Base-by-base conservation (phyloP, 2,797 vertebrate species). In the Cetoscarus ocellatus region DNA sequence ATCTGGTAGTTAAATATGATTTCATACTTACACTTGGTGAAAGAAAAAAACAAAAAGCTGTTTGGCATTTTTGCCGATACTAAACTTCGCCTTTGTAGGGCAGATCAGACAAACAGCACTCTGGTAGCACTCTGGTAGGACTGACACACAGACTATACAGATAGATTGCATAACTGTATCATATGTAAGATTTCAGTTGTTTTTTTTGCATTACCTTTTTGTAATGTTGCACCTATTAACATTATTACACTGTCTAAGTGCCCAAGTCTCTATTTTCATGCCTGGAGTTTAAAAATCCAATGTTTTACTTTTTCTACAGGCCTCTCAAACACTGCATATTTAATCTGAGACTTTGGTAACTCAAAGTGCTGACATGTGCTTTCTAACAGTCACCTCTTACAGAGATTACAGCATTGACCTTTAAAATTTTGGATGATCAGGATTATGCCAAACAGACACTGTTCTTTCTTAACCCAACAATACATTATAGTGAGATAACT, bases 181-280 rank as follows among this genome's bases (percentile, higher is more conserved):
- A n/a, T n/a, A n/a, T n/a, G n/a, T n/a, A n/a, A n/a, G n/a, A n/a
- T n/a, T n/a, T n/a, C n/a, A n/a, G n/a, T n/a, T n/a, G n/a, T n/a
- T n/a, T n/a, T n/a, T n/a, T n/a, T n/a, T n/a, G n/a, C n/a, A n/a
- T n/a, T 27, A 27, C 27, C 27, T 27, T 27, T 27, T 2, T 27
- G 27, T 27, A 2, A 27, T 27, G 27, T 27, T 27, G 27, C 27
- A 27, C 13, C 0, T 35, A 47, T 50, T 44, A 12, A 51, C 13
- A 18, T 53, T 44, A n/a, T 39, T 48, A 47, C 61, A 53, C 59
- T 45, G 34, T 43, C 54, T 69, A 38, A 50, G 51, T 18, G 50
- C 67, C 63, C 50, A 56, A n/a, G 18, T 49, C 59, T 9, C 2
- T 54, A 73, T 51, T 70, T 19, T 42, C 67, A 48, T 38, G 9